phyloP scores from a whole-genome alignment of 2,113 vertebrate genomes.

The Cryptomyrus ogoouensis region DNA sequence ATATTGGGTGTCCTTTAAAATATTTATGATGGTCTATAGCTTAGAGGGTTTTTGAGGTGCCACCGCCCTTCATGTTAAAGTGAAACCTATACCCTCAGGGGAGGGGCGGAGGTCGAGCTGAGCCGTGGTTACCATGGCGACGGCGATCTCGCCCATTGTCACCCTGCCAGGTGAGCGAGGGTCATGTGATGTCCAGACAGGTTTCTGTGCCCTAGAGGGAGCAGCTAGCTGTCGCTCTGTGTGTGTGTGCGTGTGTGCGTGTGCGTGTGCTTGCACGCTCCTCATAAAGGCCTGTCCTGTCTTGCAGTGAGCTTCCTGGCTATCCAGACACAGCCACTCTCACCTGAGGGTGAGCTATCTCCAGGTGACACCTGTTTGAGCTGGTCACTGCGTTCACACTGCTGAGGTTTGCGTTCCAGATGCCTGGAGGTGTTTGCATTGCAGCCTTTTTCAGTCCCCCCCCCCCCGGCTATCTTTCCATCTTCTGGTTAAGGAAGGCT shows the following conservation, averaged over 20 bases:
- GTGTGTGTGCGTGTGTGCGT: conserved; percentile 83
- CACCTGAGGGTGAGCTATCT: not conserved
- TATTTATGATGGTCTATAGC: not conserved
- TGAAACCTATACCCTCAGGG: not conserved
- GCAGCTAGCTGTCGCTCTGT: conserved; percentile 86
- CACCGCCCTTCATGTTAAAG: not conserved
- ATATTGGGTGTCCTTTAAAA: not conserved
- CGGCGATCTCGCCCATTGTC: not conserved
- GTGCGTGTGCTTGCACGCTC: conserved; percentile 73
- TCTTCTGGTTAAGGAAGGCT: not conserved
- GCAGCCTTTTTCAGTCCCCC: not conserved
- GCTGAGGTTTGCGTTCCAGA: not conserved
- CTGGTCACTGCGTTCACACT: not conserved
- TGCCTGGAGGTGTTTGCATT: not conserved
- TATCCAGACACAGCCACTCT: not conserved
- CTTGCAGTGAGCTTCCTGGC: conserved; percentile 25
- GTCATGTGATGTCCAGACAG: not conserved
- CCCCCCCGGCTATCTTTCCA: not conserved
- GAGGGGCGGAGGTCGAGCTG: not conserved
- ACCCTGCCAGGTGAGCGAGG: not conserved
- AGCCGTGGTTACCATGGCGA: not conserved
- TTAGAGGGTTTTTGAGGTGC: not conserved
- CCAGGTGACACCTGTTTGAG: not conserved
- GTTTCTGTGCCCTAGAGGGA: conserved; percentile 61
- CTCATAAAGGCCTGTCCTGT: conserved; percentile 86